Percentiles rank a stretch among this genome's conserved stretches.
These are phyloP conservation scores for Smittia aterrima DNA, from an alignment of 2,888 invertebrate species.

Conservation along the genomic window DNA sequence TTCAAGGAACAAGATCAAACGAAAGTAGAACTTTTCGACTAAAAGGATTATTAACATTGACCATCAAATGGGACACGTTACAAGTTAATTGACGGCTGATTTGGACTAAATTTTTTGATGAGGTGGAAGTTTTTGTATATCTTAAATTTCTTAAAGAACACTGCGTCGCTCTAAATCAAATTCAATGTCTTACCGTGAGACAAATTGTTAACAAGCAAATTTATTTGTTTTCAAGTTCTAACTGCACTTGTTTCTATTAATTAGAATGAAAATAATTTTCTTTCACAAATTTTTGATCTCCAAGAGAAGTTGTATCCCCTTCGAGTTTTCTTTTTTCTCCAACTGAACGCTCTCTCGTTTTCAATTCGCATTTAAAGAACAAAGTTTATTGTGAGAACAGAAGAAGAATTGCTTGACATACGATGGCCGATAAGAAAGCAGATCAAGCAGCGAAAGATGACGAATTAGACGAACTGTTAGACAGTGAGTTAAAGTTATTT, in stretches of 20 bases:
- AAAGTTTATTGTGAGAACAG: too few species aligned
- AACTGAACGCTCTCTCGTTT: too few species aligned
- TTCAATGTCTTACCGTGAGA: background rate
- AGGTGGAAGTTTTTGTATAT: slow-evolving; percentile 34
- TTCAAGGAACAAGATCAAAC: too few species aligned
- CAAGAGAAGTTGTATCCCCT: background rate
- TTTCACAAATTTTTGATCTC: background rate
- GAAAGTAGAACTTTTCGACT: too few species aligned
- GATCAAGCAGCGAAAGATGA: slow-evolving; percentile 56
- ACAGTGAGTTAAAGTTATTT: slow-evolving; percentile 61
- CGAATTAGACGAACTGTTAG: slow-evolving; percentile 71
- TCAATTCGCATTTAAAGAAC: too few species aligned
- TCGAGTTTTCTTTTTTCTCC: too few species aligned
- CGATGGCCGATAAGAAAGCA: slow-evolving; percentile 36
- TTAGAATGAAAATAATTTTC: background rate
- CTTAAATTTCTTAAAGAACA: background rate
- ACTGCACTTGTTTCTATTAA: background rate
- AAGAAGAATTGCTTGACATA: background rate
- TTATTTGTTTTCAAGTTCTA: background rate
- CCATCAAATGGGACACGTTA: slow-evolving; percentile 1
- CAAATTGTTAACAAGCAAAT: background rate
- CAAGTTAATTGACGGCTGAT: background rate
- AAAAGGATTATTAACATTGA: background rate
- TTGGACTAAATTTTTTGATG: slow-evolving; percentile 5
- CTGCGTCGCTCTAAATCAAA: background rate